phyloP scores from a whole-genome alignment of 2,797 vertebrate species.

The Aulostomus chinensis region DNA sequence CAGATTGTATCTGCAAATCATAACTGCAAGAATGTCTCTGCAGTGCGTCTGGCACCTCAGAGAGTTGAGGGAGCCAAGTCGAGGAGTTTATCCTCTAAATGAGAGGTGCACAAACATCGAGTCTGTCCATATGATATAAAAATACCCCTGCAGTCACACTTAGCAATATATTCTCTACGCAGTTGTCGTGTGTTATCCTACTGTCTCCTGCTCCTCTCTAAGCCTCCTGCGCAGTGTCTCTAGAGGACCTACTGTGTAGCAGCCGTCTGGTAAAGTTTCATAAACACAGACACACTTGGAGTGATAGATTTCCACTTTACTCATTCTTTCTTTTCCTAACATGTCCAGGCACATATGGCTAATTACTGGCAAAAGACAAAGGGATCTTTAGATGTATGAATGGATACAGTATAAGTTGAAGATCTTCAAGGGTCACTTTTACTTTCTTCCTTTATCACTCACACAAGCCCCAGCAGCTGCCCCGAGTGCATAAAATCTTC shows the following conservation, averaged over 20 bases:
- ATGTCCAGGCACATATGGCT: slow-evolving; percentile 68
- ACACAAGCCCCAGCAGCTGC: slow-evolving; percentile 75
- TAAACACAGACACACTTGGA: slow-evolving; percentile 66
- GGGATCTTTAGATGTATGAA: slow-evolving; percentile 21
- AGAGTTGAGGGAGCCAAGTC: slow-evolving; percentile 18
- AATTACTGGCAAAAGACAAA: slow-evolving; percentile 44
- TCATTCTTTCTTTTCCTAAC: slow-evolving; percentile 49
- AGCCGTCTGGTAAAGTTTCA: slow-evolving; percentile 66
- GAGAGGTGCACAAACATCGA: too few species aligned
- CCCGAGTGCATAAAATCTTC: slow-evolving; percentile 71
- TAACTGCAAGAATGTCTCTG: slow-evolving; percentile 21
- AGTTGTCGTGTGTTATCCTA: neutral
- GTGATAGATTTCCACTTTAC: slow-evolving; percentile 50
- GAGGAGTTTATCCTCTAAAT: too few species aligned
- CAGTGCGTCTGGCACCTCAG: slow-evolving; percentile 28
- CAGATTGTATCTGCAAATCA: slow-evolving; percentile 34
- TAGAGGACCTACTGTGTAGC: slow-evolving; percentile 51
- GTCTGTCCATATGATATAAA: too few species aligned
- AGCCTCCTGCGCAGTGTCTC: slow-evolving; percentile 45
- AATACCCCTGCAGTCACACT: slow-evolving; percentile 3
- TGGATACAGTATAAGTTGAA: slow-evolving; percentile 21
- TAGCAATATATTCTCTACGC: slow-evolving; percentile 2
- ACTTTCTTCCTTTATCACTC: slow-evolving; percentile 28
- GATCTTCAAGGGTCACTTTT: slow-evolving; percentile 36
- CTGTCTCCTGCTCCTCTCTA: slow-evolving; percentile 10